A percentile compares a stretch with the other conserved stretches of the same genome.
Evolutionary conservation across 2,113 vertebrate genomes (phyloP).

Genomic region (Leucosticte australis): DNA sequence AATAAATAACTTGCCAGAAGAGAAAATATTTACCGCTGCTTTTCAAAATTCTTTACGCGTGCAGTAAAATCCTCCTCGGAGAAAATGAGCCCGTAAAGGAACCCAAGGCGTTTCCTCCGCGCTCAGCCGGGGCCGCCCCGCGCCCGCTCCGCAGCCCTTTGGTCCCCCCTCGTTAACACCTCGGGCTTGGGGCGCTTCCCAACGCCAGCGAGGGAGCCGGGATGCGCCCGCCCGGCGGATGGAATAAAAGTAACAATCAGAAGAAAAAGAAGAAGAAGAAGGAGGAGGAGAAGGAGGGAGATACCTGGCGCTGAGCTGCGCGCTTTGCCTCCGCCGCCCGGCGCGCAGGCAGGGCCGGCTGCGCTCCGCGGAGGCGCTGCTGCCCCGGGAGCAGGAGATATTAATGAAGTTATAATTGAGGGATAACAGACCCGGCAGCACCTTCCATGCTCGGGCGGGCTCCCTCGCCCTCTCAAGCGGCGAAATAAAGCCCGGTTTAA

Average conservation of each 20-base stretch:
- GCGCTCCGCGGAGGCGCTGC: conserved; percentile 22
- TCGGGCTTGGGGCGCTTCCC: neutral
- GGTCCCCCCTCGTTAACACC: neutral
- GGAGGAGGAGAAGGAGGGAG: neutral
- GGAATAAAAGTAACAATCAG: accelerated
- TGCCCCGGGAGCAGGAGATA: neutral
- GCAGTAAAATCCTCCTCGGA: conserved; percentile 59
- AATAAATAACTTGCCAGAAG: conserved; percentile 65
- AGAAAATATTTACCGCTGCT: conserved; percentile 69
- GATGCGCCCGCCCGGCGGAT: neutral
- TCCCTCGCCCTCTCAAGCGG: neutral
- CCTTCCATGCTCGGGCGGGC: neutral
- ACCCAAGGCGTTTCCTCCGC: neutral
- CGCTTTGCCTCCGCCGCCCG: conserved; percentile 4
- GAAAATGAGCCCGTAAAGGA: conserved; percentile 63
- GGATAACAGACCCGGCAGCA: conserved; percentile 14
- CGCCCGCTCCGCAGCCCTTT: neutral
- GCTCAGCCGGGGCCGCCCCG: neutral
- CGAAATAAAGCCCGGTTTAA: neutral
- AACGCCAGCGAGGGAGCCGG: neutral
- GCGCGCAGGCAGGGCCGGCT: neutral
- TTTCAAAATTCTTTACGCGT: conserved; percentile 59
- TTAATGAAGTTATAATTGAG: conserved; percentile 51
- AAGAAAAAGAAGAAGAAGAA: neutral
- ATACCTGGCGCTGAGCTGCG: conserved; percentile 30